phyloP scores from a whole-genome alignment of 2,113 vertebrate species.

The Himantopus leucocephalus region DNA sequence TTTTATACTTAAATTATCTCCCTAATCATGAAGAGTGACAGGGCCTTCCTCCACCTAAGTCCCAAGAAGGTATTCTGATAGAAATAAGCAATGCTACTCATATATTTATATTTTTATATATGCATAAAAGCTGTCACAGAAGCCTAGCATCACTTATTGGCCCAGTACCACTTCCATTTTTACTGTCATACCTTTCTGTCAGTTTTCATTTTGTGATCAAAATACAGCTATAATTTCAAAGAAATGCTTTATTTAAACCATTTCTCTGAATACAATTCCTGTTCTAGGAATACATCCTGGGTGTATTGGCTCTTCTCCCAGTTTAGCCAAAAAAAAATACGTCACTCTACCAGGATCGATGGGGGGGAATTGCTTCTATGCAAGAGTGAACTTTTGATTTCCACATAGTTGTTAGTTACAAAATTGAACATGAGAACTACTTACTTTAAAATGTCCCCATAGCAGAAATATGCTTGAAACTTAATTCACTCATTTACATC shows the following conservation, averaged over 20 bases:
- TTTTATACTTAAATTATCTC: not conserved
- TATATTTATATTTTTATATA: not conserved
- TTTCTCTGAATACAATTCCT: constrained; percentile 6
- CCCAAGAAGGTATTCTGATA: not conserved
- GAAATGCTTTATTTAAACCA: not conserved
- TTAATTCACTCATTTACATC: not conserved
- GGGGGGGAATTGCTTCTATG: not conserved
- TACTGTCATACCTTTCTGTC: not conserved
- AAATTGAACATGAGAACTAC: not conserved
- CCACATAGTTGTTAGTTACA: not conserved
- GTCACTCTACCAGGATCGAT: not conserved
- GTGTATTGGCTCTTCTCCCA: constrained; percentile 3
- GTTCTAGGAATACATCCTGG: not conserved
- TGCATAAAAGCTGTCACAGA: not conserved
- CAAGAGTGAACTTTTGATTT: not conserved
- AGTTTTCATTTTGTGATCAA: constrained; percentile 32
- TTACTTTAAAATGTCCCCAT: not conserved
- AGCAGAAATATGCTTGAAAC: not conserved
- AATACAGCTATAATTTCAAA: not conserved
- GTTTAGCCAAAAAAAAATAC: constrained; percentile 14
- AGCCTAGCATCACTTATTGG: not conserved
- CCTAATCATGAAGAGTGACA: not conserved
- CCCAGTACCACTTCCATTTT: not conserved
- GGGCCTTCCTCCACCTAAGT: not conserved
- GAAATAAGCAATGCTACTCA: not conserved